Evolutionary conservation across 2,888 invertebrate genomes (phyloP).

Genomic region (Tuta absoluta): DNA sequence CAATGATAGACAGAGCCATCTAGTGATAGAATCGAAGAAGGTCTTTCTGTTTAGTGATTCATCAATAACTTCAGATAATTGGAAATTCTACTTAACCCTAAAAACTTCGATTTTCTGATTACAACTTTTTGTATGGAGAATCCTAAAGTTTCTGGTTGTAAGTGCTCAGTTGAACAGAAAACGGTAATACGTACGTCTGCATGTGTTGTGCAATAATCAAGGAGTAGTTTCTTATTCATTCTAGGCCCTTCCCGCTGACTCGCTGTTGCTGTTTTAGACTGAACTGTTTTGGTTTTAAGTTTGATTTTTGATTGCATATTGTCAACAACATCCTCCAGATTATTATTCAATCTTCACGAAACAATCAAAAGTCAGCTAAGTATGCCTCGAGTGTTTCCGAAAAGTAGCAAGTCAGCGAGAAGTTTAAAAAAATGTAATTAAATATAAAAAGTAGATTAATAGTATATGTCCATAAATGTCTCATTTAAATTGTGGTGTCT

Average conservation of each 20-base stretch:
- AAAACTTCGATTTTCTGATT: not conserved
- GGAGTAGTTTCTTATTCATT: conserved; percentile 53
- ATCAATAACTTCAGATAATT: no score
- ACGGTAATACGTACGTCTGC: conserved; percentile 75
- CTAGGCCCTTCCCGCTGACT: conserved; percentile 71
- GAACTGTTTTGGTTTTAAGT: conserved; percentile 42
- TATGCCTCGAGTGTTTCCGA: conserved; percentile 42
- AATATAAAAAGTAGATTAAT: conserved; percentile 61
- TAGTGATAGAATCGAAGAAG: not conserved
- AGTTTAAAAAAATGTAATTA: conserved; percentile 60
- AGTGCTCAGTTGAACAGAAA: conserved; percentile 38
- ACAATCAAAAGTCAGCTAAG: conserved; percentile 14
- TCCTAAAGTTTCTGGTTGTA: conserved; percentile 11
- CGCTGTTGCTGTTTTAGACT: conserved; percentile 59
- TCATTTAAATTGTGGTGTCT: conserved; percentile 81
- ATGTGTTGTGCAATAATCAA: conserved; percentile 78
- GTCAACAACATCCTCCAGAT: not conserved
- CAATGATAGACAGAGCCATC: not conserved
- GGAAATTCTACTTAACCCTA: not conserved
- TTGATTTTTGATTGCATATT: conserved; percentile 4
- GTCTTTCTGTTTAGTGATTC: no score
- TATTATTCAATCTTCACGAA: not conserved
- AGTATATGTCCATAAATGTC: conserved; percentile 79
- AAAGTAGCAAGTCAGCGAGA: conserved; percentile 65
- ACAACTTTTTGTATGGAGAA: not conserved